Evolutionary conservation across 2,797 vertebrate species (phyloP).

Genomic region (Enoplosus armatus): DNA sequence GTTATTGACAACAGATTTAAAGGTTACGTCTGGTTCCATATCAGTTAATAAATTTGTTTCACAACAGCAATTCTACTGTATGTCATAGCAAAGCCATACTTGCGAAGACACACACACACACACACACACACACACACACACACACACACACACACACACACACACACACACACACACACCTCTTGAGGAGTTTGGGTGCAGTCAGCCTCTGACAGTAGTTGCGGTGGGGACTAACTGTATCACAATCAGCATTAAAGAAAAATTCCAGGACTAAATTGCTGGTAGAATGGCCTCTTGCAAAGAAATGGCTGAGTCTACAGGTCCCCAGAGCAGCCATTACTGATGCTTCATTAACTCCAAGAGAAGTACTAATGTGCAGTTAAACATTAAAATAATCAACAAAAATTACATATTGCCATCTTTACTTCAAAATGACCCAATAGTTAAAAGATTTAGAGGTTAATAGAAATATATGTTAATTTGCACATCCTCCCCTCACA

Average conservation of each 20-base stretch:
- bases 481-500: background rate
- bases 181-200: constrained; percentile 8
- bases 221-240: background rate
- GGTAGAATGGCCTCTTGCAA: background rate
- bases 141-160: constrained; percentile 7
- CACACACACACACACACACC: constrained; percentile 7
- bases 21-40: background rate
- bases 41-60: constrained; percentile 11
- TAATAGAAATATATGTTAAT: background rate
- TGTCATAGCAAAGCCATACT: constrained; percentile 11
- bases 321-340: background rate
- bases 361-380: constrained; percentile 22
- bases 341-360: constrained; percentile 15
- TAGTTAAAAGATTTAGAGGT: background rate
- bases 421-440: constrained; percentile 3
- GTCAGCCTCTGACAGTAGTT: constrained; percentile 14
- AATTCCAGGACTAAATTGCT: background rate
- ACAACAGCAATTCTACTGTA: constrained; percentile 1
- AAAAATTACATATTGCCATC: constrained; percentile 7
- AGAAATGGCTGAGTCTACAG: background rate
- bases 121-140: constrained; percentile 8
- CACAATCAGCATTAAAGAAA: background rate
- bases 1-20: background rate
- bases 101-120: background rate
- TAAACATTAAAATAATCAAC: constrained; percentile 28